Base-by-base conservation (phyloP, 2,113 vertebrate genomes). In the Symphodus melops region DNA sequence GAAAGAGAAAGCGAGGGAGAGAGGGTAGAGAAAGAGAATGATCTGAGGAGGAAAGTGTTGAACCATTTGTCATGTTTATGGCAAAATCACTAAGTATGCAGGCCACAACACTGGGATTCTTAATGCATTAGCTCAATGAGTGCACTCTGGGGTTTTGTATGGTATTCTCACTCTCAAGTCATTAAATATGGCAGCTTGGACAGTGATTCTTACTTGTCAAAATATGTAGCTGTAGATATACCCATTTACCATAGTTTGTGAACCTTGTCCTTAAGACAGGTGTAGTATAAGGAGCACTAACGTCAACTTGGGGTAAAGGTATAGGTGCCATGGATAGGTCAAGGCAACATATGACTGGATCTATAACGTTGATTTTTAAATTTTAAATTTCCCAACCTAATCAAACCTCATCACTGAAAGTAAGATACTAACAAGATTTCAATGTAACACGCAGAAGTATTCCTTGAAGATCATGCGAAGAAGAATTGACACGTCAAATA, bases 41-140 rank as follows among this genome's bases (percentile, higher is more conserved):
- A 61, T 72, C 44, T 12, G 21, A 57, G 49, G 16, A 66, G 41
- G 36, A 82, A 83, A 81, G 61, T 61, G 67, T 77, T 49, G 13
- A 33, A 62, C 71, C 71, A 75, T 87, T 86, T 79, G 65, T 88
- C 75, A 86, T 36, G 53, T 69, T 86, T 58, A 67, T 77, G 55
- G 73, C 13, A 68, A 70, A 83, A 66, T 68, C 23, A 61, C n/a
- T 60, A 70, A 85, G 72, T 70, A 53, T 77, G 62, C 71, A 36
- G 48, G 70, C 58, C 44, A 14, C 21, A 80, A 59, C 52, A 53
- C 5, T n/a, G 57, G 44, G 73, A 72, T 76, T 89, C 58, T 56
- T 65, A 51, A 58, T 60, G 71, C 64, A 76, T 84, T 70, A 78
- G 39, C 41, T 64, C 49, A 71, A 73, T 72, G 77, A 73, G 76